Evolutionary conservation across 2,888 invertebrate genomes (phyloP).

Genomic region (Tyria jacobaeae): DNA sequence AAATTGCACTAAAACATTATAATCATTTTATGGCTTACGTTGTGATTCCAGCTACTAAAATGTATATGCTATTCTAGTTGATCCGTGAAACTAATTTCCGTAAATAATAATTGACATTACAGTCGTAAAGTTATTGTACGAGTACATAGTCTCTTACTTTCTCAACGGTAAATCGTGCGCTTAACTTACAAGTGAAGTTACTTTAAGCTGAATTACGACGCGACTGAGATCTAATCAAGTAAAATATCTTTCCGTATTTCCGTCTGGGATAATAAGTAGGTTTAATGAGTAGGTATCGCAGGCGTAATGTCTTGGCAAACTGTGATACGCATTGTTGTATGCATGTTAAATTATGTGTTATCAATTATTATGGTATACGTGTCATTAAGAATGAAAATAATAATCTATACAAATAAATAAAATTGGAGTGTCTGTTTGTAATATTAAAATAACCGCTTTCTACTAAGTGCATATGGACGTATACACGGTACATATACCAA

Average conservation of each 20-base stretch:
- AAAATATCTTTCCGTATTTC: not conserved
- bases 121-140: slow-evolving; percentile 27
- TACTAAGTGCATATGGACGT: too few relatives aligned
- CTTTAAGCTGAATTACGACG: not conserved
- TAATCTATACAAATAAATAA: too few relatives aligned
- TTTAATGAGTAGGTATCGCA: not conserved
- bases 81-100: slow-evolving; percentile 11
- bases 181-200: not conserved
- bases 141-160: slow-evolving; percentile 18
- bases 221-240: not conserved
- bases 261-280: not conserved
- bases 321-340: too few relatives aligned
- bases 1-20: not conserved
- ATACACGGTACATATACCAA: too few relatives aligned
- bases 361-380: too few relatives aligned
- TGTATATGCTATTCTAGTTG: slow-evolving; percentile 1
- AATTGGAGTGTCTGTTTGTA: too few relatives aligned
- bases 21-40: not conserved
- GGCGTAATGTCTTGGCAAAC: not conserved
- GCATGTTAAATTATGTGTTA: too few relatives aligned
- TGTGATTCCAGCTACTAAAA: not conserved
- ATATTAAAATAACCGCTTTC: too few relatives aligned
- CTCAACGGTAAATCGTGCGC: not conserved
- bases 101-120: slow-evolving; percentile 21
- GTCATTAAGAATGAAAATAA: too few relatives aligned